Evolutionary conservation across 2,113 vertebrate genomes (phyloP), one percentile per base, ranked within the genome.

Genomic region (Ceuthmochares aereus): DNA sequence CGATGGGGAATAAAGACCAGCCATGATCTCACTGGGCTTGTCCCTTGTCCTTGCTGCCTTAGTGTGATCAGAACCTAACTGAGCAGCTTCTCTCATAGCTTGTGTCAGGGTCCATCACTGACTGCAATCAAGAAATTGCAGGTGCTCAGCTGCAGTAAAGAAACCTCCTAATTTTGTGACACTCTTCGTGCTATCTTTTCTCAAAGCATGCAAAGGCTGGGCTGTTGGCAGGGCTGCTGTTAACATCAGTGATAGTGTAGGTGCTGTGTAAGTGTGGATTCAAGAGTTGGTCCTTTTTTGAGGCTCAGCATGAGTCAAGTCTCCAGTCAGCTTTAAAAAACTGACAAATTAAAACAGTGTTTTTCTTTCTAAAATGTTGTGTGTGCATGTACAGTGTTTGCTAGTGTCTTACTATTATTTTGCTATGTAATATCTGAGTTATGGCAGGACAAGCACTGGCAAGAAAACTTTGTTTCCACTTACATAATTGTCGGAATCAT

Each of bases 401-500:
- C 58, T 73, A 47, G 13, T 47, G 79, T 82, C 67, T 91, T 93
- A 40, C 12, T 83, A 21, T 85, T 73, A 59, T 59, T 40, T 40
- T 74, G 36, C 45, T 83, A 5, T 80, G 47, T 63, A 90, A 84
- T 58, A 77, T 60, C 27, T 76, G 62, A 89, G 20, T 77, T 91
- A 90, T 42, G 54, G 45, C 51, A 93, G 32, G 78, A 88, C 51
- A 66, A 85, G 67, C 77, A 13, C 59, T 90, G 82, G 67, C 89
- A 97, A 55, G 51, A 78, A 78, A 89, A 59, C 55, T 94, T 96
- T 85, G 55, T 95, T 96, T 95, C 67, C 72, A 85, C 82, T 94
- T 94, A 70, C 37, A 62, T 69, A 95, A 83, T 20, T 93, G 26
- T 43, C 66, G 23, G 30, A 73, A 55, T 76, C 70, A 76, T 89